Conservation (phyloP, 2,888 invertebrate species). For the Tenodera sinensis region DNA sequence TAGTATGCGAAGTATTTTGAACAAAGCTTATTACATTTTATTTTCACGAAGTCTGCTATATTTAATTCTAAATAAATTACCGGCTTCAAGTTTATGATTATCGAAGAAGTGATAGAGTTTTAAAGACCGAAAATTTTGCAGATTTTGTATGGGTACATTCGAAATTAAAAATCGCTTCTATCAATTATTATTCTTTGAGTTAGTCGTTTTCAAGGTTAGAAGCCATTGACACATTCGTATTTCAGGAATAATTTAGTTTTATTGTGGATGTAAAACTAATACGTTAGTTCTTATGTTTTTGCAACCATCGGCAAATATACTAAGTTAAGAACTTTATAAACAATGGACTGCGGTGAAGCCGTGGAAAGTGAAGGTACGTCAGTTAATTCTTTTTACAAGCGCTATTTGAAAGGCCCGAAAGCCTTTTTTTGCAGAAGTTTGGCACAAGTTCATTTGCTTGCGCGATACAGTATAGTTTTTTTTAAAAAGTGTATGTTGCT, state of each 20-base stretch:
- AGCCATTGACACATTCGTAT: conserved; percentile 12
- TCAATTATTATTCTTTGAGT: conserved; percentile 23
- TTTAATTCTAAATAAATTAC: neutral
- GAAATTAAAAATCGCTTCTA: conserved; percentile 16
- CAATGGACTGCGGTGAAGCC: conserved; percentile 2
- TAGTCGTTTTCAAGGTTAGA: conserved; percentile 20
- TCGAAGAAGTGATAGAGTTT: neutral
- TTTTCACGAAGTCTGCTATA: neutral
- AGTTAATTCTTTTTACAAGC: neutral
- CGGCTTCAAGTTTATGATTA: neutral
- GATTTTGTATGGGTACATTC: neutral
- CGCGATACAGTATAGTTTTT: neutral
- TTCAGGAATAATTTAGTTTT: neutral
- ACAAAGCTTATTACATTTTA: neutral
- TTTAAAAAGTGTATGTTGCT: neutral
- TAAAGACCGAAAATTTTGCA: neutral
- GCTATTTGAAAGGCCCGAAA: neutral
- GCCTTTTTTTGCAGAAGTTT: neutral
- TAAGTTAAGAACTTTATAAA: neutral
- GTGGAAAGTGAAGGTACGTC: conserved; percentile 6
- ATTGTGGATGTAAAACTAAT: neutral
- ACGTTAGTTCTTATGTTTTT: neutral
- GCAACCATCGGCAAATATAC: neutral
- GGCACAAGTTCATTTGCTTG: neutral
- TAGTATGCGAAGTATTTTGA: neutral